Conservation (phyloP, 2,113 vertebrate genomes). For the Eulacestoma nigropectus region DNA sequence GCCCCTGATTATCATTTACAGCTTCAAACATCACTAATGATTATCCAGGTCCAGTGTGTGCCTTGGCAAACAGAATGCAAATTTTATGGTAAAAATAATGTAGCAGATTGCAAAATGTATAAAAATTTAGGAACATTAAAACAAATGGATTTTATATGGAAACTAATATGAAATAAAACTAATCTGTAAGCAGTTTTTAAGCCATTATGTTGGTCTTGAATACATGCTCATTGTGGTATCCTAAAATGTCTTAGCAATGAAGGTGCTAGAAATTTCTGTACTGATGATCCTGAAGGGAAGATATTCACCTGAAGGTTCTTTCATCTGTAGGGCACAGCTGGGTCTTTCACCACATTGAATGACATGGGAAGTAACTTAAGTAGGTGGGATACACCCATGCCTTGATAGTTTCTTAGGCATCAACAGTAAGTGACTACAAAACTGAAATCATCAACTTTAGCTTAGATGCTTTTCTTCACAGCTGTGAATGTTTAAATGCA, state of each 20-base stretch:
- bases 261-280: neutral
- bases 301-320: neutral
- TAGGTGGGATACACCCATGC: neutral
- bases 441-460: neutral
- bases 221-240: neutral
- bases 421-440: neutral
- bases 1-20: neutral
- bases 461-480: neutral
- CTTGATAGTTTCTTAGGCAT: neutral
- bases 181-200: neutral
- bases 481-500: neutral
- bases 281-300: neutral
- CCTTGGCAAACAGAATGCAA: neutral
- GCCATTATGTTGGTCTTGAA: neutral
- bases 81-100: neutral
- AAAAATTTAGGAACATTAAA: neutral
- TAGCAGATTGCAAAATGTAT: neutral
- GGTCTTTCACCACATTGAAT: neutral
- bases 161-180: neutral
- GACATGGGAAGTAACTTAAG: neutral
- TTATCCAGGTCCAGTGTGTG: neutral
- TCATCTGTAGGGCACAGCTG: neutral
- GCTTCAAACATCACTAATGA: neutral
- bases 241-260: neutral
- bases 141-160: neutral